These are phyloP conservation scores for Tetraodon nigroviridis DNA, from an alignment of 2,113 vertebrate genomes.

Conservation along the genomic window DNA sequence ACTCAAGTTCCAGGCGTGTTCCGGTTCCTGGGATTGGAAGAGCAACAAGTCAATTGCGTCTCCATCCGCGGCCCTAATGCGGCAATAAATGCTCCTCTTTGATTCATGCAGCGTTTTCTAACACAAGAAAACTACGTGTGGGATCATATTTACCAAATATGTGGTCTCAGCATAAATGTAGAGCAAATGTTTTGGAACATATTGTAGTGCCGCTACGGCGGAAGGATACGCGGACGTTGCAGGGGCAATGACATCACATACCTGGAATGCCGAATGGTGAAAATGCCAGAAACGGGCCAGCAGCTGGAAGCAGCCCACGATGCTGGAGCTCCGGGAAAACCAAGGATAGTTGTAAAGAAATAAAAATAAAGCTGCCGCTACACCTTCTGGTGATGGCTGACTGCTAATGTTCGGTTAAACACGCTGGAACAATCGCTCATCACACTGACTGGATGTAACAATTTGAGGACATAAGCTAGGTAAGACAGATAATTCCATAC, in stretches of 20 bases:
- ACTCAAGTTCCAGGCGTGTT: slow-evolving; percentile 63
- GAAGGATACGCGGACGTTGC: slow-evolving; percentile 57
- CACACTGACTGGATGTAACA: slow-evolving; percentile 2
- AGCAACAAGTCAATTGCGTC: slow-evolving; percentile 59
- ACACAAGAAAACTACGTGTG: fast-evolving
- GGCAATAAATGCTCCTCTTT: not conserved
- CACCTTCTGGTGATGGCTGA: slow-evolving; percentile 43
- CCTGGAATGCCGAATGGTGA: slow-evolving; percentile 86
- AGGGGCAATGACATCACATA: slow-evolving; percentile 86
- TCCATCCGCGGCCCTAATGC: slow-evolving; percentile 72
- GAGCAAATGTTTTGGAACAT: not conserved
- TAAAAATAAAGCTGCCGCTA: slow-evolving; percentile 52
- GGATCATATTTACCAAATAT: fast-evolving
- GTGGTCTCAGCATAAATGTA: not conserved
- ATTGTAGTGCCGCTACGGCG: slow-evolving; percentile 50
- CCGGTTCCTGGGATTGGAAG: slow-evolving; percentile 81
- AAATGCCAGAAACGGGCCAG: slow-evolving; percentile 76
- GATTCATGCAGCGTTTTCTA: fast-evolving
- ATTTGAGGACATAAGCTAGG: slow-evolving; percentile 7
- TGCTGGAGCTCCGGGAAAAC: not conserved
- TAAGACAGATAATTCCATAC: slow-evolving; percentile 2
- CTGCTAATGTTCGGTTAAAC: slow-evolving; percentile 17
- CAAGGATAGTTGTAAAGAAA: slow-evolving; percentile 7
- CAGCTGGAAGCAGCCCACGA: slow-evolving; percentile 14
- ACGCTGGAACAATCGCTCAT: not conserved